A percentile compares a stretch with the other conserved stretches of the same genome.
phyloP scores from a whole-genome alignment of 2,113 vertebrate species.

The Uropsilus gracilis region DNA sequence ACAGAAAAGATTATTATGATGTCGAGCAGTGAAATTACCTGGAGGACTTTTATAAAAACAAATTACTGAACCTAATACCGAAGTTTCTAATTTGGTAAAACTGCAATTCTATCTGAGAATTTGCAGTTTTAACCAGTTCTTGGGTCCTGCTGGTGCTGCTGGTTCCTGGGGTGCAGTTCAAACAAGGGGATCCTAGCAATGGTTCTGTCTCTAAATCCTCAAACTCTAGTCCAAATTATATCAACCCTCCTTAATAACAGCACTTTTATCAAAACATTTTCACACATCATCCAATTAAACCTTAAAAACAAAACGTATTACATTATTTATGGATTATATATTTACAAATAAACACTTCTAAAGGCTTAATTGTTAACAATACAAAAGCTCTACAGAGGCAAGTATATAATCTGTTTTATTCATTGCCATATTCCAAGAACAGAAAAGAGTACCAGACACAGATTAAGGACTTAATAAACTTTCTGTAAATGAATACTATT shows the following conservation, averaged over 20 bases:
- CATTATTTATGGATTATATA: not conserved
- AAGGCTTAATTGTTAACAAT: not conserved
- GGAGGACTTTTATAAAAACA: not conserved
- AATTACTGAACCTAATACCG: not conserved
- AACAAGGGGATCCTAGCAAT: no score
- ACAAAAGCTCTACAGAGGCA: not conserved
- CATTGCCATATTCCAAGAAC: not conserved
- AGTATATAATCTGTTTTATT: not conserved
- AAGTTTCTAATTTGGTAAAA: not conserved
- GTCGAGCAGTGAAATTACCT: not conserved
- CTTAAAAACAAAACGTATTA: not conserved
- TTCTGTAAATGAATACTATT: not conserved
- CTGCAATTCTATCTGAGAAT: not conserved
- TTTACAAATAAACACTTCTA: not conserved
- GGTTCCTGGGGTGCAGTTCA: no score
- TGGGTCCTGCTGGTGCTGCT: not conserved
- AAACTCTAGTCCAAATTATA: not conserved
- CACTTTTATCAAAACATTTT: not conserved
- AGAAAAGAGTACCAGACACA: not conserved
- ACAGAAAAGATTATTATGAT: not conserved
- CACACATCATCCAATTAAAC: not conserved
- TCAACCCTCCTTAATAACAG: not conserved
- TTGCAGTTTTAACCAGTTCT: not conserved
- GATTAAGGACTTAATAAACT: not conserved
- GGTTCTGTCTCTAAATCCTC: not conserved